A percentile compares a stretch with the other conserved stretches of the same genome.
Conservation (phyloP, 2,797 vertebrate species). For the Bradypus variegatus region DNA sequence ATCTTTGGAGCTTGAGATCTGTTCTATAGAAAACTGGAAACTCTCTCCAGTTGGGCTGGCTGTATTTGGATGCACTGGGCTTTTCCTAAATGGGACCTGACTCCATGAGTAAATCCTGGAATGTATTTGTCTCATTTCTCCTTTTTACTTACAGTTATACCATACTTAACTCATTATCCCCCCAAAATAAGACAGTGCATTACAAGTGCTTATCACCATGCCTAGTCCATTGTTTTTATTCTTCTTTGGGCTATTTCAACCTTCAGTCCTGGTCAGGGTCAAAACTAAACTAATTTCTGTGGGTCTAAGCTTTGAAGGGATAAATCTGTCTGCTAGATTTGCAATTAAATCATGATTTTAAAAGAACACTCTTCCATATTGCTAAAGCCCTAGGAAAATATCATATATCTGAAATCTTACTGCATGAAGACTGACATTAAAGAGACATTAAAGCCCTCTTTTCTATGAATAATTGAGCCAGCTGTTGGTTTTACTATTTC, state of each 20-base stretch:
- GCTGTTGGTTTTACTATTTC: background rate
- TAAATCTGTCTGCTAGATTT: background rate
- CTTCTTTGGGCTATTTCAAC: background rate
- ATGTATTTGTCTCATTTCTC: background rate
- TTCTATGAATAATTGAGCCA: background rate
- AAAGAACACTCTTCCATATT: background rate
- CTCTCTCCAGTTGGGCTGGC: background rate
- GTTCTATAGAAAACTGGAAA: background rate
- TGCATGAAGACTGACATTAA: background rate
- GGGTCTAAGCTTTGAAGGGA: background rate
- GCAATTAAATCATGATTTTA: slow-evolving; percentile 2
- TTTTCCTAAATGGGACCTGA: background rate
- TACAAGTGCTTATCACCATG: background rate
- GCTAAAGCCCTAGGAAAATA: background rate
- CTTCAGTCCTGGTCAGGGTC: background rate
- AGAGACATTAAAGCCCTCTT: background rate
- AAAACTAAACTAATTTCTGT: slow-evolving; percentile 12
- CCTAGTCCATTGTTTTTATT: background rate
- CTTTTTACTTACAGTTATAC: background rate
- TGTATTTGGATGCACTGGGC: background rate
- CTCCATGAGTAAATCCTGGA: background rate
- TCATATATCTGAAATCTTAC: background rate
- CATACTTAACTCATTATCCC: background rate
- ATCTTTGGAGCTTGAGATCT: background rate
- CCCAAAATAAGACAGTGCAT: background rate